Base-by-base conservation (phyloP, 2,888 invertebrate species). In the Ophioninae sp. region DNA sequence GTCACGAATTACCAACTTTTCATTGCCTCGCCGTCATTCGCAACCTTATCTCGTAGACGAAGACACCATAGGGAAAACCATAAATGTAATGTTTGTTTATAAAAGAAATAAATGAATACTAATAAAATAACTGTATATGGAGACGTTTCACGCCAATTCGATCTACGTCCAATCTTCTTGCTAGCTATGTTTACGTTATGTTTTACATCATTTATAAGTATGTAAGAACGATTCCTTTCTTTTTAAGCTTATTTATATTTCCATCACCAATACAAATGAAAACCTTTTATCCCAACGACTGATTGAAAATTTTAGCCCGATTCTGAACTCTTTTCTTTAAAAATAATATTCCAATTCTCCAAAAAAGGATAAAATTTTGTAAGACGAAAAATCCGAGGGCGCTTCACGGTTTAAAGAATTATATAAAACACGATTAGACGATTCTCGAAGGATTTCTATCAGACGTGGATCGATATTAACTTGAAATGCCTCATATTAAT, bases 81-180 rank as follows among this genome's bases (percentile, higher is more conserved):
- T 88, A 90, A 89, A 84, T 90, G 88, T 91, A 91, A 90, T 88
- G 88, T 89, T 89, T 91, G 89, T 91, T 90, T 90, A 91, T 89
- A 89, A 86, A 84, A 74, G 30, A 69, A 75, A 70, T 59, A 70
- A 59, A 39, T 59, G 21, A 59, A 76, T 75, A 67, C 21, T 67
- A n/a, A 57, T 61, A 67, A 39, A 44, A 44, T 61, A 68, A 59
- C 57, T 67, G 65, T 50, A 76, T 68, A 59, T 59, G 68, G 57
- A 59, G 76, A 68, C 67, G 67, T 57, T 76, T 68, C 59, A 59
- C 50, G 59, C 39, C 68, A 7, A 76, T 39, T 59, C 6, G 67
- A 68, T 44, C 41, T 68, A 10, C n/a, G 10, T 17, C 30, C 50
- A 10, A 68, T 68, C 17, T 10, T 59, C 59, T 8, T 21, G 20